Base-by-base conservation (phyloP, 2,888 invertebrate species). In the Crematogaster levior region DNA sequence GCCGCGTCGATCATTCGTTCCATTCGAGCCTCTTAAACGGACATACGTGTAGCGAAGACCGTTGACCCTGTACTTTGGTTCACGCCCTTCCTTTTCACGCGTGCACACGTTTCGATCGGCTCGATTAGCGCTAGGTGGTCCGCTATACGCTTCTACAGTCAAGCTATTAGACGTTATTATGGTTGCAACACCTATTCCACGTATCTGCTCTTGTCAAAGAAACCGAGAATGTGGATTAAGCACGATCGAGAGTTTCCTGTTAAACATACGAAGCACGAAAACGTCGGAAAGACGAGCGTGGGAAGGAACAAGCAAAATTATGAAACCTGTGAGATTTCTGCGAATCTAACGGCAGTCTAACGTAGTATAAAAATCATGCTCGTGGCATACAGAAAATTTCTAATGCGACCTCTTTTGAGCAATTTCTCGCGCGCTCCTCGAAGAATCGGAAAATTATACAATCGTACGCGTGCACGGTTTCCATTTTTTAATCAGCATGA, bases 21-120 rank as follows among this genome's bases (percentile, higher is more conserved):
- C 83, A 46, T 48, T 48, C 46, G 27, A 53, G 58, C n/a, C 81
- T 74, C 79, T 73, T 74, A 30, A 65, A 63, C 74, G 51, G 81
- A 72, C 56, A 30, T 46, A 53, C 73, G 30, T 75, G 72, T 27
- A 81, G 66, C 63, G 56, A 73, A 72, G 81, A 85, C 81, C 79
- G 40, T 83, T 81, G 83, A 68, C 82, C 82, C 83, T 85, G 74
- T 37, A 24, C 51, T 56, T 51, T 37, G 5, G 46, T 53, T 75
- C 46, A 82, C 58, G 40, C 43, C 53, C 30, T 56, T n/a, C 34
- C 81, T 82, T 70, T 75, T 53, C 18, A 77, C 46, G 30, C 48
- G 51, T 63, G 77, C 60, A 83, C 80, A 77, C 79, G 82, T 84
- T 88, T 86, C 86, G 83, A 84, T 68, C 70, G 75, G 61, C 81